phyloP scores from a whole-genome alignment of 2,888 invertebrate genomes.

The Papilio demoleus region DNA sequence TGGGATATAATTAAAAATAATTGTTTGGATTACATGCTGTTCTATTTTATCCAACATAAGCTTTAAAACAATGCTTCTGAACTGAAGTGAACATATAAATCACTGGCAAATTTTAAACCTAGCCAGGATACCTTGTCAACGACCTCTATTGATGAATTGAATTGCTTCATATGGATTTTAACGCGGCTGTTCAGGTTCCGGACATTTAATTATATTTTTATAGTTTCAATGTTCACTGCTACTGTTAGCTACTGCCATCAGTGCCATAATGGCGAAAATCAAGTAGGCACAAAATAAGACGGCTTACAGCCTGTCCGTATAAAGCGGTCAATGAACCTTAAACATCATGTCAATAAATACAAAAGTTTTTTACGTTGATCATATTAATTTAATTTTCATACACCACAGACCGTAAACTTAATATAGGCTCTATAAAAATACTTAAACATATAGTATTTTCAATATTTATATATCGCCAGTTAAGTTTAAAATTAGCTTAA shows the following conservation, averaged over 20 bases:
- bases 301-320: neutral
- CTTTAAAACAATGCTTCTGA: neutral
- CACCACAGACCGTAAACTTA: conserved; percentile 7
- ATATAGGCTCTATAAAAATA: conserved; percentile 8
- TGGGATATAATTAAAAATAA: conserved; percentile 18
- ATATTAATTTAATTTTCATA: neutral
- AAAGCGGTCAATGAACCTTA: neutral
- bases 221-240: neutral
- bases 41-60: conserved; percentile 29
- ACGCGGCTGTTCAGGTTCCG: no score
- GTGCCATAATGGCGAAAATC: neutral
- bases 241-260: neutral
- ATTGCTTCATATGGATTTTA: no score
- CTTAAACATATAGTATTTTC: conserved; percentile 4
- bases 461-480: conserved; percentile 4
- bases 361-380: neutral
- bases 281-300: no score
- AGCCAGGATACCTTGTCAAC: neutral
- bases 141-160: conserved; percentile 1
- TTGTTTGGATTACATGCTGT: conserved; percentile 47
- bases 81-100: neutral
- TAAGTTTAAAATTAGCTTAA: conserved; percentile 19
- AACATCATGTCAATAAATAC: neutral
- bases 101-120: conserved; percentile 7
- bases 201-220: neutral